Evolutionary conservation across 2,797 vertebrate species (phyloP), one percentile per base, ranked within the genome.

Genomic region (Notolepis coatsorum): DNA sequence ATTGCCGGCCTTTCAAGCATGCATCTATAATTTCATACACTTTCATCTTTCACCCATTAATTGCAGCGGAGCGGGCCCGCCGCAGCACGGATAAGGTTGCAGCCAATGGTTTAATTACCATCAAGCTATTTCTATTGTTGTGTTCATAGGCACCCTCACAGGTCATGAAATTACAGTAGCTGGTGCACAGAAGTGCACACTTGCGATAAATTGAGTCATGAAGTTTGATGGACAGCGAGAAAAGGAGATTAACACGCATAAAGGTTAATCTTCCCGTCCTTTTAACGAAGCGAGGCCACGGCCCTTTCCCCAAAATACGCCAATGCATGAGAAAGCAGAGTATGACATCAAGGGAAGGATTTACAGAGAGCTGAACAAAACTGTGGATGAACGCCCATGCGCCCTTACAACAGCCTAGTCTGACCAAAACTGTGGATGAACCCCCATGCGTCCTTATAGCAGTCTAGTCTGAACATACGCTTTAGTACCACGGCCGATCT

Each of bases 11-110:
- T 88, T 89, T 85, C 75, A 62, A 88, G 81, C 80, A 38, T 83
- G 86, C 86, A 87, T 89, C 87, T 91, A 89, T 90, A 84, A 91
- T 92, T 90, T 90, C 88, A 89, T 86, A 86, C 88, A 84, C 79
- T 89, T 90, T 86, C 78, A 78, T 88, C 88, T 84, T 73, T 69
- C 82, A 79, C 79, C 82, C 84, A 84, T 88, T 87, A 89, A 83
- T 84, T 80, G 81, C 80, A 82, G 76, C 30, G 21, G 71, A 75
- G 77, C 53, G 58, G 65, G 55, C 66, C 69, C 65, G 83, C 84
- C 84, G 56, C 82, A 75, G 61, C 81, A 70, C 2, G 43, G 87
- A 72, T 90, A 68, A 68, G 77, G 84, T 90, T 88, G 63, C 87
- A 81, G 68, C 62, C 71, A 28, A 54, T 56, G 77, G 61, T 87